Conservation (phyloP, 2,888 invertebrate species). For the Oligia fasciuncula region DNA sequence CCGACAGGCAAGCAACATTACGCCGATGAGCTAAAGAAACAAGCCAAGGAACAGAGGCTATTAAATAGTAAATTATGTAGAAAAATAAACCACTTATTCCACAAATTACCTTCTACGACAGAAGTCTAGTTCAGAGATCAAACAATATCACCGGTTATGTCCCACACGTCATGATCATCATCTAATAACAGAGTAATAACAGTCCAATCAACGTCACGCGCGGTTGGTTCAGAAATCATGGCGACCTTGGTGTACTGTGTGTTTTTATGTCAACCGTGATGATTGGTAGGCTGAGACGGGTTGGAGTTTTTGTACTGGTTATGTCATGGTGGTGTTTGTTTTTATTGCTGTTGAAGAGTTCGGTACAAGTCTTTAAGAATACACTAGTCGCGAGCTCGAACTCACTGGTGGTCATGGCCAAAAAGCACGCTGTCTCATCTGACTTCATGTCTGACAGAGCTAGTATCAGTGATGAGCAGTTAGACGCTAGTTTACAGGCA, state of each 20-base stretch:
- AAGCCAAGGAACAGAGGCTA: neutral
- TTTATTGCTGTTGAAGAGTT: neutral
- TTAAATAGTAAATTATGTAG: neutral
- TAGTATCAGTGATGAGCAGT: no score
- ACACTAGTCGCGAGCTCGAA: no score
- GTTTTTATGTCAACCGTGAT: slow-evolving; percentile 48
- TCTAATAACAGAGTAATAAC: slow-evolving; percentile 44
- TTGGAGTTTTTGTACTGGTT: slow-evolving; percentile 20
- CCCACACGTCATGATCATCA: neutral
- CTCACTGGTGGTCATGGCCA: no score
- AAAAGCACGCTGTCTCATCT: no score
- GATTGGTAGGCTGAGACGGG: slow-evolving; percentile 17
- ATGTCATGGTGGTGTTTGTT: slow-evolving; percentile 17
- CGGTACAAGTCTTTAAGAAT: neutral
- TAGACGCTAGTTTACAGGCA: no score
- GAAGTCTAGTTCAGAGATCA: slow-evolving; percentile 50
- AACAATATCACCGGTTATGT: slow-evolving; percentile 10
- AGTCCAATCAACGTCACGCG: slow-evolving; percentile 47
- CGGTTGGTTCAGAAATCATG: slow-evolving; percentile 25
- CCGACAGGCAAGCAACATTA: no score
- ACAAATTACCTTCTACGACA: slow-evolving; percentile 1
- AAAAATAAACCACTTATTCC: neutral
- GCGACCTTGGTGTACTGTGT: slow-evolving; percentile 32
- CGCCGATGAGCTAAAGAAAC: no score
- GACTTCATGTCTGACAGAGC: no score